Evolutionary conservation across 2,888 invertebrate genomes (phyloP), one percentile per base, ranked within the genome.

Genomic region (Crematogaster levior): DNA sequence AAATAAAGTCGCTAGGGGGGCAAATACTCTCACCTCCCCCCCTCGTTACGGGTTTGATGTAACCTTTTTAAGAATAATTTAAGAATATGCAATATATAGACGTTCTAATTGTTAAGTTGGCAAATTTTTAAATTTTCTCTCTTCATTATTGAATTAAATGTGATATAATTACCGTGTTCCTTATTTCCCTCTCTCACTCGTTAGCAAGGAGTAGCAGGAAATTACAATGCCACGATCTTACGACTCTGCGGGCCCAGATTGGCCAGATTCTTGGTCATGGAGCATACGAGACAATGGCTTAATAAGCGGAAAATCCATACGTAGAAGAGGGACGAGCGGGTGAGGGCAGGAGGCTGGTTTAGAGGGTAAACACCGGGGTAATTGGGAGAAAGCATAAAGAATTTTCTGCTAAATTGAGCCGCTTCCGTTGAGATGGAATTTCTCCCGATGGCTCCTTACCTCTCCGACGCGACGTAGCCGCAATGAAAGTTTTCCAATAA

Each of bases 371-470:
- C 85, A 88, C 27, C 84, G 85, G 77, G 87, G 90, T 90, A 91
- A 91, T 91, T 89, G 91, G 88, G 84, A 85, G 88, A 86, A 87
- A 89, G 90, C 88, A 91, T 91, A 90, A 91, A 90, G 88, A 92
- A 92, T 93, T 92, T 93, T 92, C 93, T 91, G 89, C 89, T 92
- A 92, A 91, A 93, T 93, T 93, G 92, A 92, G 89, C 91, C 89
- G 84, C 84, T 87, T 85, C 70, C 88, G 87, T 68, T 82, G 91
- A 89, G 91, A 92, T 91, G 91, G 91, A 92, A 92, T 93, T 86
- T 89, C 79, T 75, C 82, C 73, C 83, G 56, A 68, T 82, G 74
- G 68, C 37, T 53, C 27, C 56, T n/a, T 60, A 3, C 53, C 56
- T 58, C 61, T 60, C 61, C 72, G 58, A 6, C 43, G 61, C 85